Percentiles rank a stretch among this genome's conserved stretches.
These are phyloP conservation scores for Remorina albescens DNA, from an alignment of 2,797 vertebrate species.

Conservation along the genomic window DNA sequence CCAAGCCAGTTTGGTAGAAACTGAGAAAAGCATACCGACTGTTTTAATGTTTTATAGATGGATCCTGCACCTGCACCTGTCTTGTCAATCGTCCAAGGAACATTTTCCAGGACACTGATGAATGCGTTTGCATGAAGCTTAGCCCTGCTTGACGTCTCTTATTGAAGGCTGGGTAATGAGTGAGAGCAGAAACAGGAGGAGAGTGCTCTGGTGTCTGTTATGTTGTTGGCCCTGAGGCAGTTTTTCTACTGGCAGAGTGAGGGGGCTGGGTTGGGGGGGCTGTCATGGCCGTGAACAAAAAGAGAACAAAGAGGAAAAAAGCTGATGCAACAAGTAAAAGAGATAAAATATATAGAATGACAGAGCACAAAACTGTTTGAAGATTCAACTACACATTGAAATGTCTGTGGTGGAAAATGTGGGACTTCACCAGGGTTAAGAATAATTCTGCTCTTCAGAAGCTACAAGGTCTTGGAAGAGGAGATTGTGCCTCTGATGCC, in stretches of 20 bases:
- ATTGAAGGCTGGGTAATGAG: slow-evolving; percentile 58
- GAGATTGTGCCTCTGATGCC: slow-evolving; percentile 73
- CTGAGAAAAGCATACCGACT: slow-evolving; percentile 35
- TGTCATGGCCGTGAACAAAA: slow-evolving; percentile 3
- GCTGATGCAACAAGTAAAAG: slow-evolving; percentile 41
- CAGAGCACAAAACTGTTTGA: slow-evolving; percentile 34
- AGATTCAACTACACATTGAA: slow-evolving; percentile 33
- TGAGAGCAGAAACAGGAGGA: slow-evolving; percentile 67
- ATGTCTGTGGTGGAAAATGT: slow-evolving; percentile 46
- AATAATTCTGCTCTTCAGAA: slow-evolving; percentile 58
- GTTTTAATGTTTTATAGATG: slow-evolving; percentile 14
- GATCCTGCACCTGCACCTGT: slow-evolving; percentile 70
- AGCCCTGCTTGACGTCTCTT: slow-evolving; percentile 56
- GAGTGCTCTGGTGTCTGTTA: slow-evolving; percentile 71
- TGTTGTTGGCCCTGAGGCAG: slow-evolving; percentile 62
- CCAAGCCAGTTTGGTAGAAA: slow-evolving; percentile 26
- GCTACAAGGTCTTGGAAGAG: slow-evolving; percentile 54
- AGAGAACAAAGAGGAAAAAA: slow-evolving; percentile 42
- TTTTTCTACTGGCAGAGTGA: slow-evolving; percentile 43
- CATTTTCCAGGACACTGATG: slow-evolving; percentile 67
- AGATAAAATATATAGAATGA: slow-evolving; percentile 43
- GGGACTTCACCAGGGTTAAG: slow-evolving; percentile 31
- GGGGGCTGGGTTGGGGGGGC: neutral
- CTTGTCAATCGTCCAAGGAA: slow-evolving; percentile 63
- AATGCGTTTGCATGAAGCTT: slow-evolving; percentile 59